Evolutionary conservation across 2,888 invertebrate genomes (phyloP), one percentile per base, ranked within the genome.

Genomic region (Nasonia oneida): DNA sequence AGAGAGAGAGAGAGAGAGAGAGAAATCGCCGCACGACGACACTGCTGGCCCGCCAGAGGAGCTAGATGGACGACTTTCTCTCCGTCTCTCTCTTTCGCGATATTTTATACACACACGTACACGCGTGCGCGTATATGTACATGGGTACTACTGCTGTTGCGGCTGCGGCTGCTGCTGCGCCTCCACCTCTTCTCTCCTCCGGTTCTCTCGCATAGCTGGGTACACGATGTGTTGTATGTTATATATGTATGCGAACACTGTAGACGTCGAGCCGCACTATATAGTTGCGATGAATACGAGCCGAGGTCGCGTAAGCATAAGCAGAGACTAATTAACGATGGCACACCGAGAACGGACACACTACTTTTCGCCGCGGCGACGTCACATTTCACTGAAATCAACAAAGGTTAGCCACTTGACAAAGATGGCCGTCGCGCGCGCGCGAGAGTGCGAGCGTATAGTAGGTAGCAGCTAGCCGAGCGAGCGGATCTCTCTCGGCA

Each of bases 321-420:
- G 47, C 76, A 0, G 29, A 67, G 14, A 29, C 12, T 3, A 3
- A n/a, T 10, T 4, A 23, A 67, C 12, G 29, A 67, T 67, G 33
- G 33, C 67, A 67, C 33, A 67, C 29, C 2, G 67, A 5, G 10
- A 67, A 15, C 47, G 12, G 47, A 47, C 12, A 42, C 42, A 47
- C 47, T 47, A 47, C 47, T 47, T 47, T 47, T 47, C 53, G 74
- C 47, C 75, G 73, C 57, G 87, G 87, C 88, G 88, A 88, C 89
- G 93, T 93, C 93, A 92, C 93, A 93, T 92, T 93, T 93, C 93
- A 93, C 91, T 89, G 91, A 92, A 92, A 93, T 93, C 93, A 93
- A 93, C 93, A 93, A 93, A 93, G 93, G 93, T 93, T 93, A 93
- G 42, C 92, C 91, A 93, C 92, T 93, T 92, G 91, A 93, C 92